phyloP scores from a whole-genome alignment of 2,113 vertebrate genomes.

The Arvicanthis niloticus region DNA sequence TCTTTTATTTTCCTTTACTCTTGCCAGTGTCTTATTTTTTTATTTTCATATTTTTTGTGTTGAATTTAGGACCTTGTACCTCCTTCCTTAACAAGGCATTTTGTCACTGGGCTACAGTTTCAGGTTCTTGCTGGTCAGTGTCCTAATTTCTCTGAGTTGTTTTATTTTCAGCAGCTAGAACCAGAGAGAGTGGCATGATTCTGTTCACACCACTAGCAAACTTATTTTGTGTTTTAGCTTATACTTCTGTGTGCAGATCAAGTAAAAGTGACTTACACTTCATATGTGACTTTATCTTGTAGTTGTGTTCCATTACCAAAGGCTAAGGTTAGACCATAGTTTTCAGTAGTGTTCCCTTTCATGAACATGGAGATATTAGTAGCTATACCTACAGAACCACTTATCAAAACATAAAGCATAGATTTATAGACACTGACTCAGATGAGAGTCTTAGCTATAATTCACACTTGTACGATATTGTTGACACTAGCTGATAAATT shows the following conservation, averaged over 20 bases:
- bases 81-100: too few species aligned
- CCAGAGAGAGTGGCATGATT: background rate
- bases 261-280: conserved; percentile 47
- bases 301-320: conserved; percentile 34
- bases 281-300: conserved; percentile 53
- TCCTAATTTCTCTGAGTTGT: conserved; percentile 39
- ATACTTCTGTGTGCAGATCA: background rate
- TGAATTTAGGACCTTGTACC: background rate
- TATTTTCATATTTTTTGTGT: background rate
- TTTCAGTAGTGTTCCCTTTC: conserved; percentile 26
- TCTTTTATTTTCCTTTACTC: background rate
- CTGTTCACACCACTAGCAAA: conserved; percentile 13
- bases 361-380: conserved; percentile 29
- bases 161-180: conserved; percentile 43
- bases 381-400: background rate
- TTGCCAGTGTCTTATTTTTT: background rate
- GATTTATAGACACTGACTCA: background rate
- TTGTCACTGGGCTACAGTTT: background rate
- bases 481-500: background rate
- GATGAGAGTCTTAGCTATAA: conserved; percentile 23
- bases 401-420: conserved; percentile 41
- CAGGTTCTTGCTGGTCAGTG: background rate
- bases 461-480: background rate
- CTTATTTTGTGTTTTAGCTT: conserved; percentile 59
- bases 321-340: background rate